Evolutionary conservation across 2,888 invertebrate genomes (phyloP).

Genomic region (Leucozona laternaria): DNA sequence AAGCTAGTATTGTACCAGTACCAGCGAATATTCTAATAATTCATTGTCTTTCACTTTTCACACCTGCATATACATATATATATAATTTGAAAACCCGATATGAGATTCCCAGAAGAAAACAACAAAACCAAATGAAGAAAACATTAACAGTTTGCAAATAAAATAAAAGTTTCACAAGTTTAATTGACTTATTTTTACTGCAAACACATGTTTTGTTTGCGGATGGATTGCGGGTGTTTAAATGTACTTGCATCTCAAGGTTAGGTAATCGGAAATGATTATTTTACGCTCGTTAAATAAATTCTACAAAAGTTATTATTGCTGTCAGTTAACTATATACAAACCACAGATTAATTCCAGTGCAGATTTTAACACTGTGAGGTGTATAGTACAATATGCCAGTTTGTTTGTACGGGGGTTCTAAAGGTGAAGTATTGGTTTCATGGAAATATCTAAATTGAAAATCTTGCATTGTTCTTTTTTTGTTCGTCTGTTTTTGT

Average conservation of each 20-base stretch:
- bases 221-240: conserved; percentile 6
- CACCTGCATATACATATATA: background rate
- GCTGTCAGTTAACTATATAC: background rate
- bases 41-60: conserved; percentile 24
- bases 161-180: background rate
- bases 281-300: conserved; percentile 49
- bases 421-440: background rate
- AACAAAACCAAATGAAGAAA: conserved; percentile 8
- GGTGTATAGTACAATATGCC: background rate
- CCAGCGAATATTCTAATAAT: background rate
- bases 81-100: background rate
- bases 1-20: too few species aligned
- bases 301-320: conserved; percentile 24
- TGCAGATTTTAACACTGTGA: conserved; percentile 22
- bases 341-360: conserved; percentile 23
- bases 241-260: conserved; percentile 24
- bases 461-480: background rate
- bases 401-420: background rate
- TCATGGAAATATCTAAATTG: background rate
- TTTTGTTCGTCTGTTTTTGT: too few species aligned
- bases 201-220: conserved; percentile 28
- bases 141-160: conserved; percentile 11
- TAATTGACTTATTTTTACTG: conserved; percentile 2
- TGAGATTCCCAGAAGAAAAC: background rate
- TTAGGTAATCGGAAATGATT: conserved; percentile 47